Percentiles rank a stretch among this genome's conserved stretches.
Conservation (phyloP, 30 jellyfish, hydroid and myxozoan genomes). For the Euphysa ruthae region DNA sequence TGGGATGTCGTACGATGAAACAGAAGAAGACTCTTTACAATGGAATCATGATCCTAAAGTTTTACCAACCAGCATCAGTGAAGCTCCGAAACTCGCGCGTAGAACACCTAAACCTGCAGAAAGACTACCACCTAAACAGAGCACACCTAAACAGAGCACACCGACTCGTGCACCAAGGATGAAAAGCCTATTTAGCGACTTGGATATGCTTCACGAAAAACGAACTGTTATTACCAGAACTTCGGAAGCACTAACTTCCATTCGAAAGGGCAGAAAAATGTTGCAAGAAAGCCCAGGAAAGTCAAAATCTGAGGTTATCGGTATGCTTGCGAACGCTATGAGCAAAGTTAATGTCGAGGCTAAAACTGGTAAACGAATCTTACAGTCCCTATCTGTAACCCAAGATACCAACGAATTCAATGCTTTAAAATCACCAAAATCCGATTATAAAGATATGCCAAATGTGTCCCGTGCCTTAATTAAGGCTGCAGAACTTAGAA, state of each 20-base stretch:
- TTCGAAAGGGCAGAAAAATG: conserved; percentile 75
- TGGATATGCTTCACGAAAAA: conserved; percentile 1
- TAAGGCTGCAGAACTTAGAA: conserved; percentile 36
- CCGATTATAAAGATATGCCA: conserved; percentile 81
- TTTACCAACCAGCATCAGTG: background rate
- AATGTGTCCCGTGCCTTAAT: conserved; percentile 56
- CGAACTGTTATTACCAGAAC: conserved; percentile 74
- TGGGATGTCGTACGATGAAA: conserved; percentile 43
- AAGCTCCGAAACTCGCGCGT: background rate
- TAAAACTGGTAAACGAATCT: conserved; percentile 69
- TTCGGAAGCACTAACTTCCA: conserved; percentile 57
- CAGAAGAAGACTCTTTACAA: background rate
- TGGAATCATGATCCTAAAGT: conserved; percentile 5
- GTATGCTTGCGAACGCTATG: conserved; percentile 89
- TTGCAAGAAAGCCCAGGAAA: conserved; percentile 34
- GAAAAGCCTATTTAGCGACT: background rate
- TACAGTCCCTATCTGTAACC: background rate
- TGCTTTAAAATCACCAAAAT: background rate
- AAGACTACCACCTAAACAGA: conserved; percentile 16
- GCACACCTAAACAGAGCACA: conserved; percentile 19
- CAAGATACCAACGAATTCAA: background rate
- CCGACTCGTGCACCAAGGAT: background rate
- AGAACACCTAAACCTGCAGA: conserved; percentile 3
- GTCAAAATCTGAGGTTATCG: conserved; percentile 75
- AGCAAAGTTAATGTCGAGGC: conserved; percentile 88